Conservation (phyloP, 2,888 invertebrate genomes). For the Pyrrhosoma nymphula region DNA sequence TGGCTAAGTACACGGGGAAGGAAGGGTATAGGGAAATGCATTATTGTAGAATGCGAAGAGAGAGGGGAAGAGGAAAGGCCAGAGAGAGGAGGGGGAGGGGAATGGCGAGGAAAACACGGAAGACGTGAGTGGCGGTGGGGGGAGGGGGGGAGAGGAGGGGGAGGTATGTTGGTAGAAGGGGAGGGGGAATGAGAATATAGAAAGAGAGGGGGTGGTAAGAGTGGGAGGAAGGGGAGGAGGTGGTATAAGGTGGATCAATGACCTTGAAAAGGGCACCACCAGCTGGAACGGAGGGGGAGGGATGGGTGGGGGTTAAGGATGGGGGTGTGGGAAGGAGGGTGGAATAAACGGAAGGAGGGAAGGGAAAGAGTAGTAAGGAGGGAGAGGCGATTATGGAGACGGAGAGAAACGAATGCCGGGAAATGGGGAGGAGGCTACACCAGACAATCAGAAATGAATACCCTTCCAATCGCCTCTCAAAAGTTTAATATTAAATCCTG, state of each 20-base stretch:
- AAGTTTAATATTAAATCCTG: too few relatives aligned
- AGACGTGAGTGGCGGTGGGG: not conserved
- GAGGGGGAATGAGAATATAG: not conserved
- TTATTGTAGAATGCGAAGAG: too few relatives aligned
- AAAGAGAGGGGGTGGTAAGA: not conserved
- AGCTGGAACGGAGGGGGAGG: not conserved
- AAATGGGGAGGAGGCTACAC: not conserved
- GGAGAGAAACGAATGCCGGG: not conserved
- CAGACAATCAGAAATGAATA: not conserved
- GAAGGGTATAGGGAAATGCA: not conserved
- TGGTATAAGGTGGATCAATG: not conserved
- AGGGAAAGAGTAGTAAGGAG: too few relatives aligned
- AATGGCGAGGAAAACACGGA: too few relatives aligned
- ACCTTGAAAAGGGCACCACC: conserved; percentile 16
- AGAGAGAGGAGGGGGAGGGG: not conserved
- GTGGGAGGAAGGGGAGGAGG: not conserved
- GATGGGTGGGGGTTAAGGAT: too few relatives aligned
- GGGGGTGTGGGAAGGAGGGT: not conserved
- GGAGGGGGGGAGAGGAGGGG: not conserved
- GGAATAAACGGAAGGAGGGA: too few relatives aligned
- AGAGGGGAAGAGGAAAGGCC: not conserved
- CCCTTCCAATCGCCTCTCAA: not conserved
- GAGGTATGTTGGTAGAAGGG: not conserved
- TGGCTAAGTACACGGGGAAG: not conserved
- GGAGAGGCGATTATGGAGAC: not conserved